Evolutionary conservation across 2,888 invertebrate genomes (phyloP).

Genomic region (Cerceris ruficornis): DNA sequence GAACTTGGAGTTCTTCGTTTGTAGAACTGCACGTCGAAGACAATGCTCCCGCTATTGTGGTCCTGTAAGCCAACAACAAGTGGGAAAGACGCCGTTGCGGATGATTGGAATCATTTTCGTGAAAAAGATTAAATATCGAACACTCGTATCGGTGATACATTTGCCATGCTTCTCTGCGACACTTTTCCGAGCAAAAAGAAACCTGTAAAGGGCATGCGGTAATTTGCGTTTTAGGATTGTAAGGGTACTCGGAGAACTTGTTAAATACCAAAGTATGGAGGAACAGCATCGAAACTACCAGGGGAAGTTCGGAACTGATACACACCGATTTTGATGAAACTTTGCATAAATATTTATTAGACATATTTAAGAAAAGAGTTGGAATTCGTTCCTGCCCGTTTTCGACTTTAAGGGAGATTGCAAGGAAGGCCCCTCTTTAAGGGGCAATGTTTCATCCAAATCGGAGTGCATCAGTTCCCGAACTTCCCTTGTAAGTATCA

Average conservation of each 20-base stretch:
- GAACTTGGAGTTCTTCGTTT: not conserved
- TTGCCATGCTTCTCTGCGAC: conserved; percentile 75
- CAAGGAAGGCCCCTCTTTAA: too few species aligned
- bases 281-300: not conserved
- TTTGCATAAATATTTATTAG: too few species aligned
- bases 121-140: conserved; percentile 74
- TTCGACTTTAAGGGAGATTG: too few species aligned
- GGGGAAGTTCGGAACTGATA: too few species aligned
- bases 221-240: conserved; percentile 6
- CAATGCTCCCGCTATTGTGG: conserved; percentile 66
- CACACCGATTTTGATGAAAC: too few species aligned
- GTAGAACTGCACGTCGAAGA: conserved; percentile 30
- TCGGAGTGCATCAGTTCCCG: too few species aligned
- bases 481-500: too few species aligned
- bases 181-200: conserved; percentile 79
- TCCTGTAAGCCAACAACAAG: conserved; percentile 75
- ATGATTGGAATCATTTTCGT: conserved; percentile 55
- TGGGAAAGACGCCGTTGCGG: conserved; percentile 61
- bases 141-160: conserved; percentile 81
- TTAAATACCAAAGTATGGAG: too few species aligned
- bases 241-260: not conserved
- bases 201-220: conserved; percentile 71
- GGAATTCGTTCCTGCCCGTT: too few species aligned
- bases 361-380: too few species aligned
- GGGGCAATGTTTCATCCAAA: too few species aligned